Evolutionary conservation across 92 coral and sea anemone species (phyloP).

Genomic region (Epizoanthus illoricatus): DNA sequence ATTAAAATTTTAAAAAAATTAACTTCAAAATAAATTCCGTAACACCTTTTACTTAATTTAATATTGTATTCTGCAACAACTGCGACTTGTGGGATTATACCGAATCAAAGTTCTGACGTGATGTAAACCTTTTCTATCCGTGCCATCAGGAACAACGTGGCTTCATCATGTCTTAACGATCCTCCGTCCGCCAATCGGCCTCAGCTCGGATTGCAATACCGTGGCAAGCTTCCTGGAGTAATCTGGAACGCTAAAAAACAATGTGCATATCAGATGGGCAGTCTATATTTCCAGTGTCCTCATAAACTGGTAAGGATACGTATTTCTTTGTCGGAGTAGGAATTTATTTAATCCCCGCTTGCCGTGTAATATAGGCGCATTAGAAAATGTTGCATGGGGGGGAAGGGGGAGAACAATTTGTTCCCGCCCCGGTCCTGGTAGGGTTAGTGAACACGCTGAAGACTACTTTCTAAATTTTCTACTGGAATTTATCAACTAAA

Average conservation of each 20-base stretch:
- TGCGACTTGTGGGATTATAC: neutral
- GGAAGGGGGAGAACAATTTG: too few species aligned
- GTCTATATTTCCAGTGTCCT: conserved; percentile 46
- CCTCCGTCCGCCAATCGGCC: conserved; percentile 54
- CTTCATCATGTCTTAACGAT: conserved; percentile 63
- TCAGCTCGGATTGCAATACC: conserved; percentile 6
- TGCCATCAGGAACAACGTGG: conserved; percentile 42
- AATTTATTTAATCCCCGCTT: neutral
- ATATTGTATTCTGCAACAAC: neutral
- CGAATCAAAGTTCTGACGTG: neutral
- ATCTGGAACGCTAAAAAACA: conserved; percentile 62
- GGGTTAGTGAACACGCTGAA: too few species aligned
- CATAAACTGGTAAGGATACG: conserved; percentile 5
- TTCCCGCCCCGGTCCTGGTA: too few species aligned
- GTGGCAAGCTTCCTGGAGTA: conserved; percentile 62
- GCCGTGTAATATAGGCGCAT: too few species aligned
- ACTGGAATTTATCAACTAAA: too few species aligned
- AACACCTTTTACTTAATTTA: too few species aligned
- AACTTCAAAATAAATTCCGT: too few species aligned
- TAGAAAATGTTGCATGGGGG: too few species aligned
- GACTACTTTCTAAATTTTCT: too few species aligned
- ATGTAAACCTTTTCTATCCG: neutral
- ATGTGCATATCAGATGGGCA: conserved; percentile 56
- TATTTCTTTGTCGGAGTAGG: neutral
- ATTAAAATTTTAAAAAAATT: too few species aligned